Base-by-base conservation (phyloP, 2,113 vertebrate species). In the Lepus timidus region DNA sequence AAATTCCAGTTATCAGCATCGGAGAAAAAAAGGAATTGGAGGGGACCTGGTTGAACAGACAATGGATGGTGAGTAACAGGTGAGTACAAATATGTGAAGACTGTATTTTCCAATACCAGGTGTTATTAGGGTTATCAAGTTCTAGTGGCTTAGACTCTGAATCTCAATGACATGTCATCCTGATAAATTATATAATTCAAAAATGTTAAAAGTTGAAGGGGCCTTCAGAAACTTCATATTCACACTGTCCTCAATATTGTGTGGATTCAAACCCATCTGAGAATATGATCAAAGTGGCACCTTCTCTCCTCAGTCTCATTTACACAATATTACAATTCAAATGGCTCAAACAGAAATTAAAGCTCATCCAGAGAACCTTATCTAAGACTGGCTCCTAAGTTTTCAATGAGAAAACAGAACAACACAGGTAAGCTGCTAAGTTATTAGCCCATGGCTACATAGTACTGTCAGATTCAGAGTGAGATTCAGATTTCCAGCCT, bases 81-180 rank as follows among this genome's bases (percentile, higher is more conserved):
- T 44, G 33, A 85, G 51, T 71, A 13, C 10, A 93, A 85, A 85
- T 31, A 86, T 19, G 11, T 52, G 23, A 73, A 82, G 58, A 91
- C 19, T 88, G 4, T 13, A 49, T 67, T 90, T 70, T 88, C 39
- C 9, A 76, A 23, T 19, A 65, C n/a, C 17, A 49, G 33, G 58
- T 87, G 67, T 75, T 79, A 58, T 49, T 52, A 93, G n/a, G 6
- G 14, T 79, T 62, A 82, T 19, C 51, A 88, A 88, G 51, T 88
- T 90, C 12, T 92, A 29, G 55, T 70, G 16, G 22, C 33, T 91
- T 61, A 74, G 65, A 44, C 16, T 94, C n/a, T 64, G 62, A 95
- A 90, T 9, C 64, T 80, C 44, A 70, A 91, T 79, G 23, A 93
- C 87, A 90, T 82, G 33, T 82, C 79, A 86, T 64, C 88, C 29